Conservation (phyloP, 2,113 vertebrate genomes). For the Spea bombifrons region DNA sequence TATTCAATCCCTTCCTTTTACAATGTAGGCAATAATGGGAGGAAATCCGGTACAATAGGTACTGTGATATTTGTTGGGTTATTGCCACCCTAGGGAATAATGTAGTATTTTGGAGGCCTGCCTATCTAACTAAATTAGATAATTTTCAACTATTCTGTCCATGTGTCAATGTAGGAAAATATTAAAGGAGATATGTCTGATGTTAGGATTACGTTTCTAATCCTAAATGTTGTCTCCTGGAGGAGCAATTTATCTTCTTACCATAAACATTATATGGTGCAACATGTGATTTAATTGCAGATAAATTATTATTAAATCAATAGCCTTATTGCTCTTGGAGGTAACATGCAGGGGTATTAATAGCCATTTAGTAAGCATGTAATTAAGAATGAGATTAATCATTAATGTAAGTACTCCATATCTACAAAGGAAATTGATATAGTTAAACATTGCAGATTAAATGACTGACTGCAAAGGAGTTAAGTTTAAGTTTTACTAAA, state of each 20-base stretch:
- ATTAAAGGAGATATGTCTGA: not conserved
- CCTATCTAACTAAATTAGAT: not conserved
- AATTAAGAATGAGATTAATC: not conserved
- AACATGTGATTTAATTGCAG: not conserved
- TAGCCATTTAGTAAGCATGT: slow-evolving; percentile 7
- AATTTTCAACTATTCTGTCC: not conserved
- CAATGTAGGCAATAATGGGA: too few relatives aligned
- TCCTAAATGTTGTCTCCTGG: not conserved
- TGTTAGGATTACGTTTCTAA: not conserved
- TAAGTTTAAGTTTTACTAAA: too few relatives aligned
- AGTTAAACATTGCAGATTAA: not conserved
- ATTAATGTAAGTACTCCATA: not conserved
- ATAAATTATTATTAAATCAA: not conserved
- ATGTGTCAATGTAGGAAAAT: not conserved
- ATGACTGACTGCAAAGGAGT: not conserved
- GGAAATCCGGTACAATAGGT: too few relatives aligned
- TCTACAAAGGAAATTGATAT: not conserved
- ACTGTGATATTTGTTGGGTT: too few relatives aligned
- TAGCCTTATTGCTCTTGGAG: not conserved
- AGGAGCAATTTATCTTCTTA: not conserved
- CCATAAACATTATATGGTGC: not conserved
- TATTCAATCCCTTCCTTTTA: too few relatives aligned
- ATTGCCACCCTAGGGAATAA: too few relatives aligned
- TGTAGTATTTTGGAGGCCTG: too few relatives aligned
- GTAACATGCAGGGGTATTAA: not conserved